Evolutionary conservation across 2,888 invertebrate genomes (phyloP).

Genomic region (Cheilosia urbana): DNA sequence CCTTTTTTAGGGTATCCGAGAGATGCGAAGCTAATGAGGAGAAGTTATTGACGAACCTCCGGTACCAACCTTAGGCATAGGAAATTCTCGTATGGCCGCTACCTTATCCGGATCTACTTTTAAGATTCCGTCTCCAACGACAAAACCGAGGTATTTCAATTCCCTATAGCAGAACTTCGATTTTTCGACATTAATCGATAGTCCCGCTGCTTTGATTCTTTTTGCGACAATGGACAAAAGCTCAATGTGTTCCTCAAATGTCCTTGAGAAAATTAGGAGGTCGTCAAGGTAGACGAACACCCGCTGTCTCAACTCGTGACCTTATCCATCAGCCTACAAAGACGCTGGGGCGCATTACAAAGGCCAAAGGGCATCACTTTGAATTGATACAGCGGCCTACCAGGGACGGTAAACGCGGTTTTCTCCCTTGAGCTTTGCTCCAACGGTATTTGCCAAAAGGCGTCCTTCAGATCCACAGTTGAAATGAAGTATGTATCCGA

Average conservation of each 20-base stretch:
- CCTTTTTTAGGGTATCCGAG: constrained; percentile 1
- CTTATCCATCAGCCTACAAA: background rate
- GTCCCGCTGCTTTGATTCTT: background rate
- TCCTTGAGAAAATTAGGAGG: background rate
- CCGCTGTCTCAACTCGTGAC: background rate
- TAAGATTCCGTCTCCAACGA: background rate
- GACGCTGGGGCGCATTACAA: background rate
- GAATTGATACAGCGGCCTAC: constrained; percentile 3
- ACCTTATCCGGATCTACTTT: background rate
- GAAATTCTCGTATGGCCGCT: background rate
- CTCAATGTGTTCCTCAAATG: constrained; percentile 3
- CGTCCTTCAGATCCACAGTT: background rate
- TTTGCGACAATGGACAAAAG: background rate
- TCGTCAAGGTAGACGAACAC: constrained; percentile 27
- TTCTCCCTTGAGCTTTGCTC: background rate
- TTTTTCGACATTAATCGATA: background rate
- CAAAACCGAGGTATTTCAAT: background rate
- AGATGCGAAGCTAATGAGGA: background rate
- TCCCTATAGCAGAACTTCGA: background rate
- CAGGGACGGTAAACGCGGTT: constrained; percentile 1
- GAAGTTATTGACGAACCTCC: background rate
- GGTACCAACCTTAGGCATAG: constrained; percentile 11
- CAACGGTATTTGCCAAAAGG: constrained; percentile 18
- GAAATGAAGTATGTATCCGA: constrained; percentile 7
- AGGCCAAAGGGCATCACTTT: constrained; percentile 10